These are phyloP conservation scores for Labeo rohita DNA, from an alignment of 2,113 vertebrate species.

Conservation along the genomic window DNA sequence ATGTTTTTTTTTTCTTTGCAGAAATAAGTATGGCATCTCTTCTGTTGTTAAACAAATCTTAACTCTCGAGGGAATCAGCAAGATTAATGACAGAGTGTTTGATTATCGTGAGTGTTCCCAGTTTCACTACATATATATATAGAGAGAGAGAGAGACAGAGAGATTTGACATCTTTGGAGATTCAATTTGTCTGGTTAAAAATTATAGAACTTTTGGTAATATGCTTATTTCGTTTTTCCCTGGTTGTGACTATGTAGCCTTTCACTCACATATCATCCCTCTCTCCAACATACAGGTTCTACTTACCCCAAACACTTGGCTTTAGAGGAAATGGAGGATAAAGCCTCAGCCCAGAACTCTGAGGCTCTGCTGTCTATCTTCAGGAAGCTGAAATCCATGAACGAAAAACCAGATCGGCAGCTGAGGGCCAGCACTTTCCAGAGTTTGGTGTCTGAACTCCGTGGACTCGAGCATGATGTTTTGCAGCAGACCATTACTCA, in stretches of 20 bases:
- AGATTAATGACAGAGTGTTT: constrained; percentile 80
- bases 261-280: background rate
- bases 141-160: no score
- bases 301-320: constrained; percentile 47
- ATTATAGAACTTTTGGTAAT: background rate
- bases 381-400: constrained; percentile 76
- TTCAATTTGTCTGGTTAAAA: background rate
- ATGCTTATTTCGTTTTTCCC: background rate
- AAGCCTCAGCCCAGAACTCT: constrained; percentile 68
- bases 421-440: constrained; percentile 84
- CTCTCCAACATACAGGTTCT: constrained; percentile 9
- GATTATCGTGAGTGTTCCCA: constrained; percentile 72
- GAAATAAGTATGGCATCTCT: constrained; percentile 78
- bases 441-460: constrained; percentile 82
- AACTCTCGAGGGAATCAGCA: constrained; percentile 78
- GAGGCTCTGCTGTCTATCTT: constrained; percentile 77
- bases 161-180: background rate
- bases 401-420: constrained; percentile 74
- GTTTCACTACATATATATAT: background rate
- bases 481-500: constrained; percentile 75
- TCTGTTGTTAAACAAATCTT: constrained; percentile 84
- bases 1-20: constrained; percentile 56
- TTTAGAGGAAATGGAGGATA: constrained; percentile 75
- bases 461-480: constrained; percentile 78
- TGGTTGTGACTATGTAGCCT: background rate